Evolutionary conservation across 2,888 invertebrate species (phyloP).

Genomic region (Taenaris catops): DNA sequence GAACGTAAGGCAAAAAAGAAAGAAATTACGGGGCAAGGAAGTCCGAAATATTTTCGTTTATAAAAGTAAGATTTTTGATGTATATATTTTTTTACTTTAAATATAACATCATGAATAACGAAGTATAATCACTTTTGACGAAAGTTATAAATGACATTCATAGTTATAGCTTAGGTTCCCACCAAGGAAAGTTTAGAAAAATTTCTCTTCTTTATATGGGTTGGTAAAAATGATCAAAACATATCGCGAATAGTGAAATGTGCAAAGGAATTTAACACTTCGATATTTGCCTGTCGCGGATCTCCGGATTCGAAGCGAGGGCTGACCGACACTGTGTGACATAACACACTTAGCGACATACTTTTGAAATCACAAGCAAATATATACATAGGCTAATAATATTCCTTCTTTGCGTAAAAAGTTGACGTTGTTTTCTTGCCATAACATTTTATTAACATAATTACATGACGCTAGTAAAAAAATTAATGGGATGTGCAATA

Average conservation of each 20-base stretch:
- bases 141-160: no score
- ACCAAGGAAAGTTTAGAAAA: constrained; percentile 7
- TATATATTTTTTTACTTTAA: no score
- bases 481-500: no score
- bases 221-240: constrained; percentile 18
- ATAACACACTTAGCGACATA: constrained; percentile 49
- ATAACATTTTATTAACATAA: no score
- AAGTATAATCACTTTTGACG: background rate
- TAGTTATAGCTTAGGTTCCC: constrained; percentile 2
- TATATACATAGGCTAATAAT: constrained; percentile 41
- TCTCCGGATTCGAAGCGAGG: constrained; percentile 34
- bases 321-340: constrained; percentile 33
- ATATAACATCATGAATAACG: no score
- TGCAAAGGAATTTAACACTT: constrained; percentile 37
- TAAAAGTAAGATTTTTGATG: no score
- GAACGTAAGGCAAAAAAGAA: no score
- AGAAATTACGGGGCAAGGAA: no score
- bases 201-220: constrained; percentile 23
- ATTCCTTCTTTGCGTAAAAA: constrained; percentile 16
- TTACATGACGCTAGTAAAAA: no score
- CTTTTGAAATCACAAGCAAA: constrained; percentile 42
- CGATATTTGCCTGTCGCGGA: constrained; percentile 42
- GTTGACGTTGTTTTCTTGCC: no score
- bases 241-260: constrained; percentile 27
- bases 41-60: no score